Evolutionary conservation across 2,888 invertebrate genomes (phyloP), one percentile per base, ranked within the genome.

Genomic region (Epistrophe grossulariae): DNA sequence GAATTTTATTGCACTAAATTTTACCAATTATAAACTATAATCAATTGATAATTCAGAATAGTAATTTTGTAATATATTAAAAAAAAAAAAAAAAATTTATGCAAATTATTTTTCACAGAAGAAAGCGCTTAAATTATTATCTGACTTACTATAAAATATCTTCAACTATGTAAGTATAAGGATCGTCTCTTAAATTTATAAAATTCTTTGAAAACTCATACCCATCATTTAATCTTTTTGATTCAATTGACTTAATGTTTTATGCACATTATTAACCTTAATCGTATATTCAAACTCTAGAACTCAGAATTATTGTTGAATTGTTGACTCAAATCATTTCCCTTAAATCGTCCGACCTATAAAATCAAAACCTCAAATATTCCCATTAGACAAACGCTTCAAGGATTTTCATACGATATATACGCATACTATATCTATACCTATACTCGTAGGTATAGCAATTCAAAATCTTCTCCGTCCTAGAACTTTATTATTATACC

Each of bases 341-440:
- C 80, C 66, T 15, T 1, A 17, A 79, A 74, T 48, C 70, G 28
- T 48, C 74, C 28, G 70, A 74, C 68, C 70, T 28, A 24, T 24
- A 77, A 72, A 77, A 66, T 64, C 57, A 72, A 57, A 77, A 77
- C 50, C 45, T 64, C 50, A 84, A 79, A 79, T 72, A 76, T n/a
- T 50, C 68, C 62, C 70, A 71, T 43, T n/a, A 50, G 52, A 31
- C 31, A 68, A 62, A 45, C 28, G 38, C 57, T 64, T 52, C 57
- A 15, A 66, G 50, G 17, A 40, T 71, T 35, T 38, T 50, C 17
- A 13, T 15, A 11, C 10, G 9, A 40, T 43, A 31, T 6, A 17
- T 52, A 70, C 71, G 71, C 76, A 80, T 57, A 57, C 10, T 55
- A 24, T 24, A 24, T 24, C 24, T 3, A n/a, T n/a, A n/a, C n/a